Base-by-base conservation (phyloP, 2,113 vertebrate species). In the Chaetodon auriga region DNA sequence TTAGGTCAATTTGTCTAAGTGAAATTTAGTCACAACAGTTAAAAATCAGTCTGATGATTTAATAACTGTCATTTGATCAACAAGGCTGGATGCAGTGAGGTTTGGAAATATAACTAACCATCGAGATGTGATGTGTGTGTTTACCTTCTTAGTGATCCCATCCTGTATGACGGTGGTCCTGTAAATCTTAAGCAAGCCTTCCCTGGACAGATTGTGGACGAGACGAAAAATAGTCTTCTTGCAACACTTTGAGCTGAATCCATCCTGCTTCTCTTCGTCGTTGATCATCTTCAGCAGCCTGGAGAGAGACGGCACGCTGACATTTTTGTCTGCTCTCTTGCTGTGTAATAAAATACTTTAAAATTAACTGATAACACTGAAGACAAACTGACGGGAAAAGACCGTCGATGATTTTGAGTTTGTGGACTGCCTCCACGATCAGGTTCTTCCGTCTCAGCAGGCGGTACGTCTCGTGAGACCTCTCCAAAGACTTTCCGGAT, bases 201-300 rank as follows among this genome's bases (percentile, higher is more conserved):
- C 97, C 87, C 94, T 95, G 0, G 97, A 96, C 55, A 99, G 94
- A 74, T 88, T 86, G 58, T 95, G 95, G 11, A 97, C 95, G 36
- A 99, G 84, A 62, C 98, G 96, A n/a, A 97, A 1, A 0, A 99
- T 97, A 6, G 97, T 98, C 89, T 99, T 99, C 88, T 96, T 99
- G 87, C 98, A 99, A 83, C 98, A 99, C 87, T 95, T 97, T 35
- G 97, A 96, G 76, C 84, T 95, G 70, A 97, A 92, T 0, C 98
- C 98, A 51, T 97, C 96, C 70, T 95, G 94, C 86, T 96, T 98
- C 87, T 99, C 98, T 35, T 97, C 96, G 0, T 99, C 97, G 87
- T 95, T 96, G 60, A 99, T 96, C 93, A 98, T 96, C 90, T 97
- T 99, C 94, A 97, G 98, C 25, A 99, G 95, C 38, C 98, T 99